Percentiles rank a stretch among this genome's conserved stretches.
Evolutionary conservation across 35 echinoderm and acorn worm species (phyloP).

Genomic region (Heliocidaris tuberculata): DNA sequence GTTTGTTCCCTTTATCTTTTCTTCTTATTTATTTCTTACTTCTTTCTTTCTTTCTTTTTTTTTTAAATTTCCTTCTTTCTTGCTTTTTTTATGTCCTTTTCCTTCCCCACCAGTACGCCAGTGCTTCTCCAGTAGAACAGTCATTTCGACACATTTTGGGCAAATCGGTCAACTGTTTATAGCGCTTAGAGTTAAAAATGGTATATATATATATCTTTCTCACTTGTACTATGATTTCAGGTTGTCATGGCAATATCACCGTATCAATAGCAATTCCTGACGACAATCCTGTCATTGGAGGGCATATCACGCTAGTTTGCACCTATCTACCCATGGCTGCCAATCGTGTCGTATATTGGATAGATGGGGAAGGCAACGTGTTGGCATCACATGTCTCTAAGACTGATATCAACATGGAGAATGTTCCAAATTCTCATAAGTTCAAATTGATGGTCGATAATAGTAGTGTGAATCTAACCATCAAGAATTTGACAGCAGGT

Average conservation of each 20-base stretch:
- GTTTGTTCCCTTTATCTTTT: no score
- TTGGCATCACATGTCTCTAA: not conserved
- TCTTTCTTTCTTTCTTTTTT: no score
- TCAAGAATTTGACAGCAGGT: not conserved
- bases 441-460: not conserved
- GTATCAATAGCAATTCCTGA: not conserved
- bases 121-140: no score
- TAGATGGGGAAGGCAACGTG: not conserved
- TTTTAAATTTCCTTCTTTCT: no score
- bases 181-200: no score
- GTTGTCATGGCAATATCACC: not conserved
- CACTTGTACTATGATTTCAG: no score
- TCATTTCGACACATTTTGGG: no score
- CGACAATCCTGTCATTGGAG: not conserved
- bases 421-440: not conserved
- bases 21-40: no score
- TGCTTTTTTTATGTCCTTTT: no score
- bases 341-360: not conserved
- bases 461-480: not conserved
- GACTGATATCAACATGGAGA: fast-evolving
- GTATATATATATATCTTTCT: no score
- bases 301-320: not conserved
- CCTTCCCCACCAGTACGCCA: no score
- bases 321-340: not conserved
- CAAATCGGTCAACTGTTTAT: no score